Evolutionary conservation across 2,888 invertebrate species (phyloP).

Genomic region (Pantelozetes paolii): DNA sequence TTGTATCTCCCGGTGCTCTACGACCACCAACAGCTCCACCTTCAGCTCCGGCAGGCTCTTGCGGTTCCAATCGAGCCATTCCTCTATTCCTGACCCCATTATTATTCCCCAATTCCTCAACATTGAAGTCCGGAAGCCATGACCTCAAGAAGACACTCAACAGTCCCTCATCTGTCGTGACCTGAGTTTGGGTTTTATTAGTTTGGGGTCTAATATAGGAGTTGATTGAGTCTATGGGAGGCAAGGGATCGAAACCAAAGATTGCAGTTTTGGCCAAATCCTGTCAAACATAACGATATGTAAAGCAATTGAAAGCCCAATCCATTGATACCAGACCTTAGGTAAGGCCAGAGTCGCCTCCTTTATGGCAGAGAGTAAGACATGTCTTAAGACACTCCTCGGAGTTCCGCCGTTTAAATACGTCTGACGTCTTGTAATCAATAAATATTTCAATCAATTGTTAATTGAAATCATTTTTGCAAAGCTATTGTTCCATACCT

Average conservation of each 20-base stretch:
- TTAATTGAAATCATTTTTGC: background rate
- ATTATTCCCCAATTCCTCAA: slow-evolving; percentile 5
- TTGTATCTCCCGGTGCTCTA: slow-evolving; percentile 49
- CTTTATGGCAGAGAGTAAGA: slow-evolving; percentile 67
- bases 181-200: slow-evolving; percentile 49
- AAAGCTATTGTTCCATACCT: background rate
- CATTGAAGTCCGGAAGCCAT: slow-evolving; percentile 35
- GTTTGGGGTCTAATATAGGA: slow-evolving; percentile 60
- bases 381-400: slow-evolving; percentile 64
- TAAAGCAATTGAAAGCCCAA: background rate
- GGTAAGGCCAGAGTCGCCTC: slow-evolving; percentile 61
- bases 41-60: slow-evolving; percentile 49
- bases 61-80: slow-evolving; percentile 27
- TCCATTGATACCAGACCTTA: slow-evolving; percentile 55
- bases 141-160: slow-evolving; percentile 34
- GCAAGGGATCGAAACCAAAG: slow-evolving; percentile 72
- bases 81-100: background rate
- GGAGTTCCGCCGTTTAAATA: slow-evolving; percentile 64
- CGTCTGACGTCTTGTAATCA: slow-evolving; percentile 52
- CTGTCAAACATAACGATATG: slow-evolving; percentile 47
- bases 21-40: slow-evolving; percentile 33
- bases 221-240: slow-evolving; percentile 69
- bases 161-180: slow-evolving; percentile 11
- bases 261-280: slow-evolving; percentile 60
- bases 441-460: background rate